Evolutionary conservation across 2,797 vertebrate genomes (phyloP).

Genomic region (Protosalanx chinensis): DNA sequence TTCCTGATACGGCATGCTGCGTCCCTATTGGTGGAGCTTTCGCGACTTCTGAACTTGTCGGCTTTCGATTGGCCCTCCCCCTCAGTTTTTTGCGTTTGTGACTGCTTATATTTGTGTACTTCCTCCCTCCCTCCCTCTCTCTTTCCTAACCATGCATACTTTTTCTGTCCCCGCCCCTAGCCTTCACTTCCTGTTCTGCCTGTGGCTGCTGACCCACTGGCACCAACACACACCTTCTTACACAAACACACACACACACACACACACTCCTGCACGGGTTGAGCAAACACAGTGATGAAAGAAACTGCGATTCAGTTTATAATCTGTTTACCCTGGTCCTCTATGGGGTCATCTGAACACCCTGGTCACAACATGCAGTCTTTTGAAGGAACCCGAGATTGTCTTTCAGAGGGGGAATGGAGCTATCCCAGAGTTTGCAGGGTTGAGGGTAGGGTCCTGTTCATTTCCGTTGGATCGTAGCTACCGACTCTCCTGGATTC

Average conservation of each 20-base stretch:
- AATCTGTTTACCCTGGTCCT: constrained; percentile 4
- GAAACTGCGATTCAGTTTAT: not conserved
- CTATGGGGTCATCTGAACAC: too few species aligned
- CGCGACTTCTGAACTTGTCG: constrained; percentile 21
- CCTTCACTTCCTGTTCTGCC: constrained; percentile 52
- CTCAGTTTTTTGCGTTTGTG: constrained; percentile 38
- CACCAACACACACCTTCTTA: constrained; percentile 3
- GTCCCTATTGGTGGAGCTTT: constrained; percentile 39
- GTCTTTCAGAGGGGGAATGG: too few species aligned
- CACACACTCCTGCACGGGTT: constrained; percentile 8
- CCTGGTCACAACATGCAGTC: too few species aligned
- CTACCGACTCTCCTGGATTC: too few species aligned
- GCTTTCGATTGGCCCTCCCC: constrained; percentile 28
- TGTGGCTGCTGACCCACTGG: constrained; percentile 29
- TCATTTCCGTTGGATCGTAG: not conserved
- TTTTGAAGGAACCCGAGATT: too few species aligned
- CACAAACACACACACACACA: constrained; percentile 13
- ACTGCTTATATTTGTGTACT: constrained; percentile 15
- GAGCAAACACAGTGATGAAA: not conserved
- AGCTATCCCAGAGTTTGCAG: not conserved
- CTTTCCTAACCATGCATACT: constrained; percentile 34
- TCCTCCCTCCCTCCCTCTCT: constrained; percentile 21
- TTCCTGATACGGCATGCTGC: constrained; percentile 41
- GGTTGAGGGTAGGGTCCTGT: not conserved
- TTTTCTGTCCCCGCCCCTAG: constrained; percentile 50